These are phyloP conservation scores for Halocynthia roretzi DNA, from an alignment of 23 tunicate genomes.

Conservation along the genomic window DNA sequence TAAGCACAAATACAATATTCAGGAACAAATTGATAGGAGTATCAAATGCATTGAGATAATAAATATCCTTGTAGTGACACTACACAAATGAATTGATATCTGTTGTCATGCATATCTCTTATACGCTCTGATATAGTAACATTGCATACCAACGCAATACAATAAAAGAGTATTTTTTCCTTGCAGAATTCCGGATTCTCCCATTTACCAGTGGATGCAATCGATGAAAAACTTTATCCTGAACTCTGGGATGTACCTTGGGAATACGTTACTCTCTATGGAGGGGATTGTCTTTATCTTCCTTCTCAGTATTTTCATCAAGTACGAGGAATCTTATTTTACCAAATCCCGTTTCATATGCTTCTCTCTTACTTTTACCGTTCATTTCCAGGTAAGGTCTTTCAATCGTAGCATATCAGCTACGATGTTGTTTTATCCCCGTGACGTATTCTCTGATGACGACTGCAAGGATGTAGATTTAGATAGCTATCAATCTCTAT, in stretches of 20 bases:
- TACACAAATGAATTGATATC: too few species aligned
- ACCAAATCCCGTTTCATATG: too few species aligned
- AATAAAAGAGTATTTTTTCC: too few species aligned
- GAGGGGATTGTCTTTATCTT: constrained; percentile 77
- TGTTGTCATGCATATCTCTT: too few species aligned
- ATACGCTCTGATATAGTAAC: too few species aligned
- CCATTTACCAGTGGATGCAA: constrained; percentile 49
- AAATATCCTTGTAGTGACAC: too few species aligned
- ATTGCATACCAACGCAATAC: too few species aligned
- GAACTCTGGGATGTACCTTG: constrained; percentile 70
- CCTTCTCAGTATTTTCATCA: constrained; percentile 79
- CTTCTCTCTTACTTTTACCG: too few species aligned
- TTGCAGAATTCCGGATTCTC: constrained; percentile 52
- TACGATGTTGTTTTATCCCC: constrained; percentile 67
- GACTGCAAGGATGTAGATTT: constrained; percentile 61
- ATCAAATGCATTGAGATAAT: too few species aligned
- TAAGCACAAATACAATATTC: too few species aligned
- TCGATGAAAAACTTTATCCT: constrained; percentile 38
- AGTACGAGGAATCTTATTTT: constrained; percentile 3
- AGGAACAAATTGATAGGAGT: too few species aligned
- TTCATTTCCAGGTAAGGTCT: constrained; percentile 24
- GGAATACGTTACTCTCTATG: constrained; percentile 55
- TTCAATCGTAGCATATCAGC: constrained; percentile 72
- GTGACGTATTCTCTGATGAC: constrained; percentile 50
- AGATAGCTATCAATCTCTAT: constrained; percentile 38